phyloP scores from a whole-genome alignment of 2,113 vertebrate species.

The Sapajus apella region DNA sequence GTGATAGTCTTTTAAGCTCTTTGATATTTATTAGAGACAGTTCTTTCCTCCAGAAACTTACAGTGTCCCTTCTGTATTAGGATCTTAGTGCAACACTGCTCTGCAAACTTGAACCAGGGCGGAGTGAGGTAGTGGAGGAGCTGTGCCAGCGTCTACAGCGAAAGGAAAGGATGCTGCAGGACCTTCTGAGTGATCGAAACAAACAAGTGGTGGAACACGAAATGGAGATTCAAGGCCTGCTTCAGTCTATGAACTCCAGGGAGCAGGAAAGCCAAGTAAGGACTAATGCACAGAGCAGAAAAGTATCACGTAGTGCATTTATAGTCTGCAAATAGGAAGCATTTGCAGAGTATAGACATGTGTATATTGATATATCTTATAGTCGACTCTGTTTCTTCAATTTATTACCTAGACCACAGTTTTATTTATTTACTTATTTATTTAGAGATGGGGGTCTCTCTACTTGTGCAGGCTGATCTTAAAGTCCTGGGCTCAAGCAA shows the following conservation, averaged over 20 bases:
- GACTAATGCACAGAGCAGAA: fast-evolving
- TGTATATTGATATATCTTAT: background rate
- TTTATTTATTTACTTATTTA: too few species aligned
- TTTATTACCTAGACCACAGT: background rate
- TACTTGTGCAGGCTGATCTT: too few species aligned
- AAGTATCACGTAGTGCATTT: fast-evolving
- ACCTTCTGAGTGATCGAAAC: slow-evolving; percentile 87
- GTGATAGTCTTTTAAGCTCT: background rate
- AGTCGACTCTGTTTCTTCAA: background rate
- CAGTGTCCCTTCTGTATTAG: slow-evolving; percentile 74
- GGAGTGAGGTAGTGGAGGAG: slow-evolving; percentile 86
- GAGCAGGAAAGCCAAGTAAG: slow-evolving; percentile 90
- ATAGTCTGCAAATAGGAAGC: background rate
- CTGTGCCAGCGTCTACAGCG: slow-evolving; percentile 90
- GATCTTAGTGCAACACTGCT: slow-evolving; percentile 89
- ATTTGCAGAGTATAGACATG: background rate
- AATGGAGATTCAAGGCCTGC: slow-evolving; percentile 89
- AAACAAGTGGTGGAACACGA: slow-evolving; percentile 87
- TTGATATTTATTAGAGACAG: background rate
- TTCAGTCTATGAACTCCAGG: slow-evolving; percentile 85
- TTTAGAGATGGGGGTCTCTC: too few species aligned
- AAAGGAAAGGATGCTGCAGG: slow-evolving; percentile 94
- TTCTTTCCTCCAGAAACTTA: slow-evolving; percentile 9
- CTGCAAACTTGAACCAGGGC: slow-evolving; percentile 85
- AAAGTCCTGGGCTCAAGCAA: too few species aligned